Evolutionary conservation across 2,888 invertebrate genomes (phyloP).

Genomic region (Spicauda simplicius): DNA sequence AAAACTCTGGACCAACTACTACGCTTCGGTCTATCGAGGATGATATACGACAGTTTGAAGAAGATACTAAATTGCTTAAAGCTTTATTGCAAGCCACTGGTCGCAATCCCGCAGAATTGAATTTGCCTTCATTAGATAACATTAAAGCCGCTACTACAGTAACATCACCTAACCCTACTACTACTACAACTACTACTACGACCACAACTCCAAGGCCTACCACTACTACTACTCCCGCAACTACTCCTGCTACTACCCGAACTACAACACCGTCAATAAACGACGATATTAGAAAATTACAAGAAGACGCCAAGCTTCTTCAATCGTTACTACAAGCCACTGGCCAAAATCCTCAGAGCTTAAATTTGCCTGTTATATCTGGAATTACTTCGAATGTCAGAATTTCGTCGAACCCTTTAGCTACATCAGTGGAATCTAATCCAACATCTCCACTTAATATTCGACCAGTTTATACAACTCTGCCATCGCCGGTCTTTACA

Average conservation of each 20-base stretch:
- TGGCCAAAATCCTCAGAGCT: constrained; percentile 58
- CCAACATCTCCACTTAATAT: constrained; percentile 69
- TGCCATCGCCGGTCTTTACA: constrained; percentile 56
- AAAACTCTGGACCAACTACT: constrained; percentile 56
- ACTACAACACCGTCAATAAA: constrained; percentile 56
- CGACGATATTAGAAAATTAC: constrained; percentile 68
- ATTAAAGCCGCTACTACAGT: constrained; percentile 51
- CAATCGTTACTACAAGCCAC: constrained; percentile 75
- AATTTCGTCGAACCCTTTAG: constrained; percentile 70
- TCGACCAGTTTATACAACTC: constrained; percentile 67
- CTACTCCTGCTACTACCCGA: constrained; percentile 44
- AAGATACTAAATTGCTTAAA: constrained; percentile 76
- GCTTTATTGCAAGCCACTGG: constrained; percentile 75
- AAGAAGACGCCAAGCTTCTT: constrained; percentile 73
- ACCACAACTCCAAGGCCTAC: constrained; percentile 42
- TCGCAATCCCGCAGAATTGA: constrained; percentile 69
- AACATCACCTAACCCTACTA: constrained; percentile 45
- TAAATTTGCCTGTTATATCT: constrained; percentile 67
- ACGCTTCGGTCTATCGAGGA: constrained; percentile 73
- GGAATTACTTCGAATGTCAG: constrained; percentile 75
- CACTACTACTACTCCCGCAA: constrained; percentile 46
- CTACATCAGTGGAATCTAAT: constrained; percentile 67
- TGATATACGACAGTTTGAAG: constrained; percentile 75
- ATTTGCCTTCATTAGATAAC: constrained; percentile 65
- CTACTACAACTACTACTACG: constrained; percentile 40